phyloP scores from a whole-genome alignment of 2,113 vertebrate genomes.

The Antigone vipio region DNA sequence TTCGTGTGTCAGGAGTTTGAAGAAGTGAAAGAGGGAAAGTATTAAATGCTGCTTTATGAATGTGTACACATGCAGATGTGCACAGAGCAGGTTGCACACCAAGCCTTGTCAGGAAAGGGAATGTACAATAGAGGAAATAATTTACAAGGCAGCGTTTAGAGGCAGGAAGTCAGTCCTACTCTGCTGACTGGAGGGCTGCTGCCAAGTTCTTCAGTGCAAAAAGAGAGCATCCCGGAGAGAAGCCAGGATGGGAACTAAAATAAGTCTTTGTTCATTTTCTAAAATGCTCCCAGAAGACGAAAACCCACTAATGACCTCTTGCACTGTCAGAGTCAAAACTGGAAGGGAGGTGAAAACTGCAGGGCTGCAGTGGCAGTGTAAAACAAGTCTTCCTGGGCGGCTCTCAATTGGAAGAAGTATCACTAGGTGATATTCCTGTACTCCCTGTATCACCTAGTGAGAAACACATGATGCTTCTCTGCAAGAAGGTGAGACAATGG shows the following conservation, averaged over 20 bases:
- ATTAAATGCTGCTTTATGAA: not conserved
- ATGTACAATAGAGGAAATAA: not conserved
- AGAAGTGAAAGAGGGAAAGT: not conserved
- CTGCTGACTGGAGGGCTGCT: not conserved
- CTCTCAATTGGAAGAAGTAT: not conserved
- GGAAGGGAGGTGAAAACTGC: not conserved
- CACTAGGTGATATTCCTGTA: too few relatives aligned
- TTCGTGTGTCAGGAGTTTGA: not conserved
- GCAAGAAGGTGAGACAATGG: not conserved
- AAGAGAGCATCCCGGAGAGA: not conserved
- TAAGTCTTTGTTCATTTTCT: slow-evolving; percentile 10
- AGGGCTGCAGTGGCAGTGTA: not conserved
- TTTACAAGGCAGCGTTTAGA: not conserved
- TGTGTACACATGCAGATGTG: not conserved
- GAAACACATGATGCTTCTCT: not conserved
- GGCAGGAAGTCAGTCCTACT: not conserved
- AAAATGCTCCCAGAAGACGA: not conserved
- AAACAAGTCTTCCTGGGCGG: not conserved
- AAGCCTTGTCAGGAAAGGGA: not conserved
- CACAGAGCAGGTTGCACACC: not conserved
- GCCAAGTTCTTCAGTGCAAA: not conserved
- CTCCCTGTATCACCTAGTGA: not conserved
- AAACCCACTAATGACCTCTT: not conserved
- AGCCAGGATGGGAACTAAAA: slow-evolving; percentile 9
- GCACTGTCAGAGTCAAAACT: not conserved